Percentiles rank a stretch among this genome's conserved stretches.
Evolutionary conservation across 2,797 vertebrate genomes (phyloP).

Genomic region (Melanotaenia trifasciata): DNA sequence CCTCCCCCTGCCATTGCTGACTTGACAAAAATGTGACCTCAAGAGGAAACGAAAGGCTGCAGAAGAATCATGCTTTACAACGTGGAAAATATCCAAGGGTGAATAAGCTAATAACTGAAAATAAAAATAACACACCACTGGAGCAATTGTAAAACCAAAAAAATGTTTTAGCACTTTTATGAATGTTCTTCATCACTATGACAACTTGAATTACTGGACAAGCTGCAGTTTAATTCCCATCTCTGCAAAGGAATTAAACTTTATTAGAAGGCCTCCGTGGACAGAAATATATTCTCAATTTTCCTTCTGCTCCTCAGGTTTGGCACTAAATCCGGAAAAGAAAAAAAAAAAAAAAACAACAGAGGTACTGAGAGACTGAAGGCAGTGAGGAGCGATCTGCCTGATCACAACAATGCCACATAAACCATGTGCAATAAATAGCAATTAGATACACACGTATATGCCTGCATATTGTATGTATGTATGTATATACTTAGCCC

Average conservation of each 20-base stretch:
- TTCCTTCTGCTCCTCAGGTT: background rate
- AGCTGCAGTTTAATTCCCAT: background rate
- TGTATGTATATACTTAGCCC: too few relatives aligned
- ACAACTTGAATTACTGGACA: background rate
- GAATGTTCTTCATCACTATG: background rate
- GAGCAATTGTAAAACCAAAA: background rate
- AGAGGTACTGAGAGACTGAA: too few relatives aligned
- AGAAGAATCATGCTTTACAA: constrained; percentile 34
- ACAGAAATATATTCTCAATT: background rate
- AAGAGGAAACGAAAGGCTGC: constrained; percentile 20
- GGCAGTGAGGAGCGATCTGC: too few relatives aligned
- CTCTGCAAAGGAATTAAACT: background rate
- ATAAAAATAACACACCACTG: background rate
- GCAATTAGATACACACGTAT: too few relatives aligned
- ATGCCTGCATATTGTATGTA: too few relatives aligned
- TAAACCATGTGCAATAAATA: too few relatives aligned
- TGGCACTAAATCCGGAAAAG: background rate
- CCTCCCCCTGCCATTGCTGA: constrained; percentile 32
- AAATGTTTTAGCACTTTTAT: background rate
- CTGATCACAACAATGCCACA: too few relatives aligned
- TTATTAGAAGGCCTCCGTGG: too few relatives aligned
- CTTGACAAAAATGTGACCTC: constrained; percentile 23
- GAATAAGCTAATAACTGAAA: constrained; percentile 10
- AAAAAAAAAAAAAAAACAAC: background rate
- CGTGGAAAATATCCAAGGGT: constrained; percentile 9